These are phyloP conservation scores for Zaprionus bogoriensis DNA, from an alignment of 2,888 invertebrate genomes.

Conservation along the genomic window DNA sequence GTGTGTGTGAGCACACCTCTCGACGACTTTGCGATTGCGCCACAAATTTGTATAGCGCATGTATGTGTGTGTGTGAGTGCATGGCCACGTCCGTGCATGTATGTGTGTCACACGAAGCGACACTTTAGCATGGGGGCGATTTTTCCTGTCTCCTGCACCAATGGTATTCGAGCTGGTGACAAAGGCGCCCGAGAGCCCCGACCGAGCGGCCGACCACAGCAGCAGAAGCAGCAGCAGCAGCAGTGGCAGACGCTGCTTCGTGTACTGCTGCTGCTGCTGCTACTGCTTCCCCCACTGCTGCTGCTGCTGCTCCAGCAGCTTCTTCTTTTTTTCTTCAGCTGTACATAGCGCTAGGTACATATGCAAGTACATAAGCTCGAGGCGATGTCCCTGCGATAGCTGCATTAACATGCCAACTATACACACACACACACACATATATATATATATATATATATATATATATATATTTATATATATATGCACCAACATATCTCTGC, in stretches of 20 bases:
- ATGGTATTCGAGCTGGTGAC: conserved; percentile 78
- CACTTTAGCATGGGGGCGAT: conserved; percentile 78
- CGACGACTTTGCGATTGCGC: conserved; percentile 55
- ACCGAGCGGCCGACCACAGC: conserved; percentile 2
- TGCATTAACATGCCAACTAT: conserved; percentile 12
- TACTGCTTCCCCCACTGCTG: background rate
- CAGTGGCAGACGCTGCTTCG: conserved; percentile 16
- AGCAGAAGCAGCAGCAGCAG: background rate
- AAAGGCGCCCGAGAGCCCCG: conserved; percentile 57
- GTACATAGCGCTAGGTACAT: conserved; percentile 26
- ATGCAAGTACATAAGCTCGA: conserved; percentile 1
- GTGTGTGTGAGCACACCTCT: conserved; percentile 44
- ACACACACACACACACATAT: background rate
- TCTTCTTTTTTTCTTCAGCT: conserved; percentile 13
- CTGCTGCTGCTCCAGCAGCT: background rate
- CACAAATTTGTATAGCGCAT: conserved; percentile 31
- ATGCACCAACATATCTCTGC: background rate
- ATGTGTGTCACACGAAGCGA: conserved; percentile 69
- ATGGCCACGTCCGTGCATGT: too few species aligned
- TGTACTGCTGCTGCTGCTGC: conserved; percentile 2
- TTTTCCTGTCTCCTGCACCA: conserved; percentile 76
- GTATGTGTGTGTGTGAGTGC: conserved; percentile 27
- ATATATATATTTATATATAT: background rate
- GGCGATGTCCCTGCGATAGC: conserved; percentile 26
- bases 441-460: background rate